Percentiles rank a stretch among this genome's conserved stretches.
Conservation (phyloP, 2,888 invertebrate species). For the Melangyna quadrimaculata region DNA sequence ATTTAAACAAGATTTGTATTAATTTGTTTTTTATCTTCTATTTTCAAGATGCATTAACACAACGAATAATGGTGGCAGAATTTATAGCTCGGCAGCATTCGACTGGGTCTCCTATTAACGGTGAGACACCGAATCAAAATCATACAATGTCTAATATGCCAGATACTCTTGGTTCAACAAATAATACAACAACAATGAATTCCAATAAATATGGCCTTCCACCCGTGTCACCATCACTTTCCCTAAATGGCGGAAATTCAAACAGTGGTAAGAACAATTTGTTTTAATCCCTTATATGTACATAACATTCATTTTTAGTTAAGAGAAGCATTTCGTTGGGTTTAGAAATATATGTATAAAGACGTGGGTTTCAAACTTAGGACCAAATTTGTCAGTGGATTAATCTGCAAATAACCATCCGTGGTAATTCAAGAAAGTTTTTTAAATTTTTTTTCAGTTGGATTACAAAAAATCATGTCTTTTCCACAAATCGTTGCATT, state of each 20-base stretch:
- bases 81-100: constrained; percentile 90
- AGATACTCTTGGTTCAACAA: constrained; percentile 71
- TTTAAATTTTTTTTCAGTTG: no score
- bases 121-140: constrained; percentile 83
- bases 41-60: constrained; percentile 58
- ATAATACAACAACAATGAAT: constrained; percentile 75
- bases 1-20: no score
- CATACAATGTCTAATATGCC: constrained; percentile 81
- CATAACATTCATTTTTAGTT: no score
- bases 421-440: no score
- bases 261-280: constrained; percentile 76
- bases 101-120: constrained; percentile 86
- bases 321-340: no score
- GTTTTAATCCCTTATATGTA: background rate
- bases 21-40: no score
- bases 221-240: constrained; percentile 81
- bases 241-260: constrained; percentile 78
- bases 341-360: no score
- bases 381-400: no score
- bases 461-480: no score
- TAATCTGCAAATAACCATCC: no score
- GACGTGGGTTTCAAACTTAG: no score
- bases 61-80: constrained; percentile 93
- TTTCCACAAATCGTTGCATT: no score
- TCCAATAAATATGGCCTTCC: constrained; percentile 75